These are phyloP conservation scores for Nothura maculosa DNA, from an alignment of 2,797 vertebrate genomes.

Conservation along the genomic window DNA sequence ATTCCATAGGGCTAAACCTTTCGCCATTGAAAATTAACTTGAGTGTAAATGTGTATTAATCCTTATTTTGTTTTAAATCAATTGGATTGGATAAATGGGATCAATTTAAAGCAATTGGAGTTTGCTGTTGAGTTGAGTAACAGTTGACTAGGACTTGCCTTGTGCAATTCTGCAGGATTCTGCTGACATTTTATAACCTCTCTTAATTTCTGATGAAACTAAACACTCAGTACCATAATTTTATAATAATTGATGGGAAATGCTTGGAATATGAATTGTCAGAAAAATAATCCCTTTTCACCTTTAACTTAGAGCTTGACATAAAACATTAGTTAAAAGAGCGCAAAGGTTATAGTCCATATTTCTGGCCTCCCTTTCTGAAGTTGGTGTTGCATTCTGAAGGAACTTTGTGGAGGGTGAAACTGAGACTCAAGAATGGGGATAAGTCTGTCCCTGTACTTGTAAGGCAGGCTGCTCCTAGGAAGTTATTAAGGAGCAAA, in stretches of 20 bases:
- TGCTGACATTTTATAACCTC: neutral
- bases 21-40: neutral
- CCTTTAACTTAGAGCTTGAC: neutral
- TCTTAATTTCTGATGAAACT: neutral
- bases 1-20: neutral
- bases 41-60: neutral
- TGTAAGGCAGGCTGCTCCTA: neutral
- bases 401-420: neutral
- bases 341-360: neutral
- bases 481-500: neutral
- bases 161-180: neutral
- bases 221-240: rapidly evolving
- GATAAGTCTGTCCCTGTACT: neutral
- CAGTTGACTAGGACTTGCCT: neutral
- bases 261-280: neutral
- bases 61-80: neutral
- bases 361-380: neutral
- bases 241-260: neutral
- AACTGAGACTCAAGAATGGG: neutral
- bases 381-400: neutral
- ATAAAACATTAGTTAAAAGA: neutral
- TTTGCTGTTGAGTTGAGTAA: neutral
- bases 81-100: too few relatives aligned
- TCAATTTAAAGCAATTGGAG: neutral
- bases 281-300: neutral